A percentile compares a stretch with the other conserved stretches of the same genome.
These are phyloP conservation scores for Netta rufina DNA, from an alignment of 2,797 vertebrate genomes.

Conservation along the genomic window DNA sequence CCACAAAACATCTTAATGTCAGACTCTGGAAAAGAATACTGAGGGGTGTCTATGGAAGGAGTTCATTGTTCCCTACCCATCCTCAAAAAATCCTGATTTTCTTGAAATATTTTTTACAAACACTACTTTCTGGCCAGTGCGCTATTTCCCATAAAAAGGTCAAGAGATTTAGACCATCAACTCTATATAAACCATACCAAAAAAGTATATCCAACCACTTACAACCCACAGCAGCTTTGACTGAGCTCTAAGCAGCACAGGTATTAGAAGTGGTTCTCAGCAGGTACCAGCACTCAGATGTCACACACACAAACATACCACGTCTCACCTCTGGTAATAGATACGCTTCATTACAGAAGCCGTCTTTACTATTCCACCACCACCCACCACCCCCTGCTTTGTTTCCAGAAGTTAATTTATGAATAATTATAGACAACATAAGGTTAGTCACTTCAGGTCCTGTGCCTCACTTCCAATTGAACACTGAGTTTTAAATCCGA, in stretches of 20 bases:
- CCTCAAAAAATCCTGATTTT: neutral
- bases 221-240: neutral
- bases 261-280: neutral
- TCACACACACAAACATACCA: neutral
- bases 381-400: neutral
- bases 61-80: neutral
- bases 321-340: neutral
- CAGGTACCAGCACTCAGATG: neutral
- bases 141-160: neutral
- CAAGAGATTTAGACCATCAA: neutral
- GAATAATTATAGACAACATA: neutral
- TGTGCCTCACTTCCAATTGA: neutral
- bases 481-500: neutral
- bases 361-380: neutral
- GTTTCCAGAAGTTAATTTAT: neutral
- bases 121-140: neutral
- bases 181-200: neutral
- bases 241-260: neutral
- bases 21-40: neutral
- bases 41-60: neutral
- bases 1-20: neutral
- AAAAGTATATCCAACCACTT: neutral
- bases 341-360: neutral
- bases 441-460: neutral
- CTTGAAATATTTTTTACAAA: neutral